These are phyloP conservation scores for Tarsius wallacei DNA, from an alignment of 2,797 vertebrate species.

Conservation along the genomic window DNA sequence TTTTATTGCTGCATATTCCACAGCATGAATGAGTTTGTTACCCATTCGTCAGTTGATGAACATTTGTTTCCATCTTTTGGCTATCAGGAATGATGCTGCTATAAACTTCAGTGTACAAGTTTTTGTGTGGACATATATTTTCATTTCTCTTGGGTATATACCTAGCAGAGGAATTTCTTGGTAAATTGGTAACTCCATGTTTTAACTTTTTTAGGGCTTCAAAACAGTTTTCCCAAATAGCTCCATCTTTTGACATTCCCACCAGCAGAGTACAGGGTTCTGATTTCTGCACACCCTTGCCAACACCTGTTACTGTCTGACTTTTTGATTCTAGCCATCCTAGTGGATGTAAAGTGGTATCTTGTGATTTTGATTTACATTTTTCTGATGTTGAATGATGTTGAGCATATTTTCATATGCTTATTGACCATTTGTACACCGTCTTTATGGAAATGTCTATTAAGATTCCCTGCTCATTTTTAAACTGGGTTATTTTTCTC, in stretches of 20 bases:
- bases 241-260: neutral
- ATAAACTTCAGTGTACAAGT: neutral
- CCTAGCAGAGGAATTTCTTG: neutral
- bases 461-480: neutral
- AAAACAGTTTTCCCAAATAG: neutral
- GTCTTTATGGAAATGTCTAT: neutral
- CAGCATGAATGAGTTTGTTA: neutral
- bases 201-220: constrained; percentile 16
- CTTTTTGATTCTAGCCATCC: neutral
- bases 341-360: neutral
- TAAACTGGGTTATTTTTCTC: neutral
- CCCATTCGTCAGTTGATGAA: neutral
- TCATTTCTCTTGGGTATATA: constrained; percentile 35
- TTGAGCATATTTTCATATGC: constrained; percentile 29
- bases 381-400: neutral
- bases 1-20: neutral
- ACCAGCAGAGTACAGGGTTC: neutral
- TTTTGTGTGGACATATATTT: neutral
- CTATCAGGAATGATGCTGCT: neutral
- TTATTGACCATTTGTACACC: neutral
- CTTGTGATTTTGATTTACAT: neutral
- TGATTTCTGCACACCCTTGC: neutral
- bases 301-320: neutral
- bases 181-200: neutral
- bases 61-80: neutral